Evolutionary conservation across 2,888 invertebrate genomes (phyloP), one percentile per base, ranked within the genome.

Genomic region (Eilema griseolum): DNA sequence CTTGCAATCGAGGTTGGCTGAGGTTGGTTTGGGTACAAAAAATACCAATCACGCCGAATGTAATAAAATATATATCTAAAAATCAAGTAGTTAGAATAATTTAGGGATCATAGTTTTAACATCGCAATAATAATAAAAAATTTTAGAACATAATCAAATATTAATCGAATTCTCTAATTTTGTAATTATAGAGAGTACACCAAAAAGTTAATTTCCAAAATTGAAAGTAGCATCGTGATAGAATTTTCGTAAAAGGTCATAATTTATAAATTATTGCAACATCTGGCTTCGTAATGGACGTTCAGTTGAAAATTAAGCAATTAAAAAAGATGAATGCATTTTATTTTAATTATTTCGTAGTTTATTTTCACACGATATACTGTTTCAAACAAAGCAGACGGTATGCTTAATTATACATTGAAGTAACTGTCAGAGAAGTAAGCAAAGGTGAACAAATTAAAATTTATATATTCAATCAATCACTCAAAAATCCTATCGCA

Each of bases 251-350:
- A 41, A 67, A 73, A 74, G 68, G 75, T 80, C 24, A 77, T 73
- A 59, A 61, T 77, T 75, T 74, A 69, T 65, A 69, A 75, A 72
- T 74, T 75, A 82, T 72, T 61, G 73, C 10, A 72, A 66, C 85
- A 81, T 78, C 83, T 83, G 83, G 85, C 73, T 31, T 52, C 71
- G 62, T 67, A 76, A 75, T 71, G 73, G 68, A 66, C 59, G 67
- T 78, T 71, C 63, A 66, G 69, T 73, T 74, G 62, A 69, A 78
- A 78, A 84, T 73, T 64, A 70, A 75, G 52, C 68, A 77, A 83
- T 81, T 77, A 75, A 68, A 78, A 80, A 79, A 77, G 78, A 81
- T 74, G 76, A 74, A 80, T 66, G 61, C 64, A 71, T 73, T 71
- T 41, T 69, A 60, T 67, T 80, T 66, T 28, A 0, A 46, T 65